Evolutionary conservation across 2,888 invertebrate species (phyloP), one percentile per base, ranked within the genome.

Genomic region (Brachycybe producta): DNA sequence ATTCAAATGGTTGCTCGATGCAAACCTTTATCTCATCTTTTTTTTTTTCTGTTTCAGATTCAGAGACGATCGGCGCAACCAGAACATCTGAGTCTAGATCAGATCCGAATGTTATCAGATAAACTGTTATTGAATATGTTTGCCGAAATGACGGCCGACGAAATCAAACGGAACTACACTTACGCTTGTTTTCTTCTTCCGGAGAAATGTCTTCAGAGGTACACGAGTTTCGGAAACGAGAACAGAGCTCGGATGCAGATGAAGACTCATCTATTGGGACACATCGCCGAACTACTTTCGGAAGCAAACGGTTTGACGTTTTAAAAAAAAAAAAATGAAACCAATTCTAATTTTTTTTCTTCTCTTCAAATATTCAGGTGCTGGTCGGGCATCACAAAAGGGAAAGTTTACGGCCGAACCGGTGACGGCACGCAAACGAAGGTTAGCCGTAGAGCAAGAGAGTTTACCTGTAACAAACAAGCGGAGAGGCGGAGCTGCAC

Each of bases 141-240:
- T 57, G 65, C 73, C 30, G 67, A 70, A 51, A 65, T 70, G 55
- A 67, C 65, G 48, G 67, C 71, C 15, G 72, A 75, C 57, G 74
- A 75, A 60, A 65, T 74, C 44, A 68, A 68, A 42, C 63, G 68
- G 51, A 71, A 70, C 54, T 75, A 72, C 61, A 69, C 72, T 15
- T 75, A 68, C 55, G 65, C 66, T 1, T 75, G 75, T 58, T 66
- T 65, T 27, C 62, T 75, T 50, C 64, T 73, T 44, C 69, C 72
- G 11, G 67, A 66, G 23, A 59, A 61, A 44, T 75, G 74, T 54
- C 60, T 64, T 19, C 65, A 70, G 53, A 67, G 63, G 27, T 73
- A 69, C 57, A 69, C 68, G 15, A 75, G 74, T 60, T 75, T 74
- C 63, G 75, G 75, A 2, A 74, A 72, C 58, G 75, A 75, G 60